Evolutionary conservation across 2,113 vertebrate genomes (phyloP).

Genomic region (Otolemur garnettii): DNA sequence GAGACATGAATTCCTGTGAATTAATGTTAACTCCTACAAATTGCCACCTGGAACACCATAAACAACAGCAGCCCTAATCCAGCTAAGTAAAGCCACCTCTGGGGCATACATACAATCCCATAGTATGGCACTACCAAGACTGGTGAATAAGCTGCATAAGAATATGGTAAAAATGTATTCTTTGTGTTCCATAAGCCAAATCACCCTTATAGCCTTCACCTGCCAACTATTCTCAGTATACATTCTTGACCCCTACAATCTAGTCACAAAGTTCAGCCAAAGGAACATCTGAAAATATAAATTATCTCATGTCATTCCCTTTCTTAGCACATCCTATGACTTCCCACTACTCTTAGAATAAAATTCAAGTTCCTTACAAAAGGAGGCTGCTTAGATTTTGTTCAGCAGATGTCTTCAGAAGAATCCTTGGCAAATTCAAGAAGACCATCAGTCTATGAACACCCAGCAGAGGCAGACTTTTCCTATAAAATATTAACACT

Average conservation of each 20-base stretch:
- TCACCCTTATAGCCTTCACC: background rate
- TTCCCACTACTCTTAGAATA: background rate
- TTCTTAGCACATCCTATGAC: background rate
- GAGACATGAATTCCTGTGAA: background rate
- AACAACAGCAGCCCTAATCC: background rate
- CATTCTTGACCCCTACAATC: background rate
- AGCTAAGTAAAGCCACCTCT: background rate
- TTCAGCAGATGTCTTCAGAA: background rate
- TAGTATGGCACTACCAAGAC: background rate
- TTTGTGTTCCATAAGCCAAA: background rate
- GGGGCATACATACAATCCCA: background rate
- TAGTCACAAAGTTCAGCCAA: background rate
- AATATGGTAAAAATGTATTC: background rate
- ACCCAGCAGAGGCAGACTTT: background rate
- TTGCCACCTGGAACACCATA: background rate
- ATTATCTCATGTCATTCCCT: background rate
- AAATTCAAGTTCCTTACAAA: background rate
- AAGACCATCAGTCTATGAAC: background rate
- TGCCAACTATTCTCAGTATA: background rate
- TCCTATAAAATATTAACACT: background rate
- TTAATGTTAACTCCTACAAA: slow-evolving; percentile 1
- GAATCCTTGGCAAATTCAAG: background rate
- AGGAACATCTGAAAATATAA: background rate
- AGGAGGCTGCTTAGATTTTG: background rate
- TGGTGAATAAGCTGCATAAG: background rate